Evolutionary conservation across 2,888 invertebrate genomes (phyloP), one percentile per base, ranked within the genome.

Genomic region (Capitulum mitella): DNA sequence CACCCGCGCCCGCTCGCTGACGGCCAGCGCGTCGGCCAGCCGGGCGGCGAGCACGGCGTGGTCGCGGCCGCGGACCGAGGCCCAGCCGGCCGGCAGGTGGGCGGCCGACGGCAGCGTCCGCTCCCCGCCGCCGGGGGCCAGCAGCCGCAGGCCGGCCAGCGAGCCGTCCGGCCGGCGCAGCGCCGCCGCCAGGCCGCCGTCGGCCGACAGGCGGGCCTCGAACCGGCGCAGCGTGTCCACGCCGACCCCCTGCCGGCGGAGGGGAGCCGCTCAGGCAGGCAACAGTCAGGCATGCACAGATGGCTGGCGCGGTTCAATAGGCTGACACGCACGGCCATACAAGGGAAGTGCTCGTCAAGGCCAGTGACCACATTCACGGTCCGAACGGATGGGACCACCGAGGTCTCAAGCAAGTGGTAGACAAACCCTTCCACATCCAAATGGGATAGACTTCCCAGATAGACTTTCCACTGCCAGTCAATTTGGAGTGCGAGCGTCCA

Each of bases 141-240:
- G 48, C 19, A 14, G 32, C 0, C 76, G 76, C 46, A 76, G 16
- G 1, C 46, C 76, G 76, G 76, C 48, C 46, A 76, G 46, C 14
- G 76, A 29, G 76, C 48, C 76, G 70, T 76, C 76, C 46, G 76
- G 76, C 29, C 29, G 46, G 19, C 76, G 46, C 32, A 48, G 48
- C 46, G 76, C 46, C 29, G 32, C 76, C 48, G 29, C 16, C 46
- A 76, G 76, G 19, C 29, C 76, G 32, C 76, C 76, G 76, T 76
- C 76, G 29, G 14, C 76, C 29, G 29, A 19, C 46, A 76, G 43
- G 10, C 76, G 43, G n/a, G 48, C 48, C 43, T 76, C 76, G 48
- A 76, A 48, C 29, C 76, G 76, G 12, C 48, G 76, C 76, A 76
- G 29, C 48, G 76, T 46, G 48, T 48, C 46, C 16, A 16, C 29